Base-by-base conservation (phyloP, 2,888 invertebrate species). In the Selenia dentaria region DNA sequence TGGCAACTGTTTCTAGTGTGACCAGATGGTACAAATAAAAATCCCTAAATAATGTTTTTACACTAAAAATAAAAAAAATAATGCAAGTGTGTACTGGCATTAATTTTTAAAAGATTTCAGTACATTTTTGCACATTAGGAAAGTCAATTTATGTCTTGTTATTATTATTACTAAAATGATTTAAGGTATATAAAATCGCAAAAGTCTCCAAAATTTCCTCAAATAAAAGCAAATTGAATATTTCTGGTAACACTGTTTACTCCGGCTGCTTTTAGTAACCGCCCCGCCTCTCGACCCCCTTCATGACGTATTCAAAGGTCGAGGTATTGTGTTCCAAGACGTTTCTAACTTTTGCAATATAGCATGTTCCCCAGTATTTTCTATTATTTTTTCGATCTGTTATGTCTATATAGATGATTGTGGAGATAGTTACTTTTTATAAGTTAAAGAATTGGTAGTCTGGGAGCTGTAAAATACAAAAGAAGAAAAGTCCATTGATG, bases 281-380 rank as follows among this genome's bases (percentile, higher is more conserved):
- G 58, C 64, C 64, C 66, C 58, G 62, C 39, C 62, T 43, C 55
- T 51, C 56, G 56, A 63, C 51, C 66, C 64, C 57, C 61, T 38
- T 52, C 57, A 70, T 74, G 79, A 79, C 79, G 75, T 70, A 62
- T 67, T 54, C 67, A 67, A 62, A 66, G 58, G 76, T 74, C 63
- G 81, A 90, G 87, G 88, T 89, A 86, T 90, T 79, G 84, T 61
- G 90, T 88, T 88, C 58, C 89, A 57, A 89, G 64, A 57, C 46
- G 66, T 71, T 80, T 75, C 70, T 57, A 57, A 47, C 37, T 60
- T 60, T 64, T 73, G 57, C 66, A 53, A 59, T 52, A 63, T 55
- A 49, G 51, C 37, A n/a, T 10, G 8, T 18, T 10, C 42, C 52
- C 54, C 54, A 36, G 39, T n/a, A 28, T 27, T 53, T 55, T 43